A percentile compares a stretch with the other conserved stretches of the same genome.
These are phyloP conservation scores for Maccullochella peelii DNA, from an alignment of 2,113 vertebrate genomes.

Conservation along the genomic window DNA sequence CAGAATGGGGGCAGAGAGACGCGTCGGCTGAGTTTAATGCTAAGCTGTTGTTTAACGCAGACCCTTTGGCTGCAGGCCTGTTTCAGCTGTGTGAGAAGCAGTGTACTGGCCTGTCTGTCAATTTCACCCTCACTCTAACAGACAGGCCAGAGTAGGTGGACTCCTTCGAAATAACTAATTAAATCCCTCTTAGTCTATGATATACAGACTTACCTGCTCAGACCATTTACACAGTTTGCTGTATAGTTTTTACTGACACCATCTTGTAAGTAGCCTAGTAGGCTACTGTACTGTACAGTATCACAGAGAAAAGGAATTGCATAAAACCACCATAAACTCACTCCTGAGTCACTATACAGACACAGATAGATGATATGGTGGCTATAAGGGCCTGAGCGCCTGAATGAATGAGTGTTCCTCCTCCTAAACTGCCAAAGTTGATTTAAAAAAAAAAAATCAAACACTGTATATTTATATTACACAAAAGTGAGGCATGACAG, in stretches of 20 bases:
- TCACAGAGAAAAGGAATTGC: not conserved
- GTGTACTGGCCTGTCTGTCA: not conserved
- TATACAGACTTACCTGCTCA: not conserved
- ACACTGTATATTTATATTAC: not conserved
- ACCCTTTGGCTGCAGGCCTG: constrained; percentile 28
- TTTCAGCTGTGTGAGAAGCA: constrained; percentile 19
- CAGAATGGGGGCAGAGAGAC: constrained; percentile 57
- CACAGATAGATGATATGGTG: not conserved
- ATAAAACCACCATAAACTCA: not conserved
- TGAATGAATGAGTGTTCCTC: not conserved
- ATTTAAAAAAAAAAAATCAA: constrained; percentile 26
- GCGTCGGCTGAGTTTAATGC: constrained; percentile 37
- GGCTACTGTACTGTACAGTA: not conserved
- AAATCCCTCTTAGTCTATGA: not conserved
- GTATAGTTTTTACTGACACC: not conserved
- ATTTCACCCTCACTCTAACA: constrained; percentile 1
- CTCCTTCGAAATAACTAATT: not conserved
- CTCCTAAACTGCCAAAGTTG: not conserved
- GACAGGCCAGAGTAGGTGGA: constrained; percentile 13
- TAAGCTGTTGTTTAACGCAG: constrained; percentile 60
- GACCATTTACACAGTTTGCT: not conserved
- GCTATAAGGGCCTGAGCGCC: not conserved
- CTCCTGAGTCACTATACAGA: not conserved
- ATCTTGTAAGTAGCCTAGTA: not conserved
- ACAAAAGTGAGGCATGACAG: not conserved